Evolutionary conservation across 2,113 vertebrate genomes (phyloP), one percentile per base, ranked within the genome.

Genomic region (Capreolus pygargus): DNA sequence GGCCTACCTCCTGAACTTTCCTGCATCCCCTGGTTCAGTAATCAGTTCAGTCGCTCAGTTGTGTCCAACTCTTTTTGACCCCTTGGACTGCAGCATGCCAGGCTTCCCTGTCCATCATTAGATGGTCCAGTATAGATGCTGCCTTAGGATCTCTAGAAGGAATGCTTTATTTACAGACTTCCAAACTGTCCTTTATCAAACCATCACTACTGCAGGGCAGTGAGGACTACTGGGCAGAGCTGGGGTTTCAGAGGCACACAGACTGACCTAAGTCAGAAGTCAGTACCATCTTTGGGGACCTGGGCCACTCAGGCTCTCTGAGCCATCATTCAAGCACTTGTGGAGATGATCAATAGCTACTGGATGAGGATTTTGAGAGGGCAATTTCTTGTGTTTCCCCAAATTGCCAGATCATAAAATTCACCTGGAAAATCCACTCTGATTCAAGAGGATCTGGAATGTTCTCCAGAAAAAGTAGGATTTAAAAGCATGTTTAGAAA

Each of bases 1-100:
- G 54, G 9, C 30, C 30, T 13, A 57, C 15, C 15, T 94, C 79
- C 33, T 43, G 5, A 83, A 86, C 19, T 1, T 60, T 1, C 8
- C 36, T 28, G 23, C 8, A 6, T 58, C 16, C 21, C 7, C 64
- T 36, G 64, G 19, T 70, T 9, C 17, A 36, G 9, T 70, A 70
- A 21, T 70, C 17, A 36, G 17, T 23, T 64, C 61, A 9, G 61
- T 67, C 0, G 0, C 16, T 67, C 64, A n/a, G 2, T 67, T 17
- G 0, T 21, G 17, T 36, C 64, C 33, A 10, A 0, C 33, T 70
- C 8, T 67, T 36, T 10, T 8, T 0, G 0, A 16, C 8, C 17
- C 61, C 33, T 67, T 36, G 64, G 33, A 36, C 33, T 36, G 4
- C 33, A 67, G 33, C 64, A 19, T 0, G 8, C 64, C 64, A 67